Evolutionary conservation across 2,888 invertebrate species (phyloP).

Genomic region (Chrysodeixis includens): DNA sequence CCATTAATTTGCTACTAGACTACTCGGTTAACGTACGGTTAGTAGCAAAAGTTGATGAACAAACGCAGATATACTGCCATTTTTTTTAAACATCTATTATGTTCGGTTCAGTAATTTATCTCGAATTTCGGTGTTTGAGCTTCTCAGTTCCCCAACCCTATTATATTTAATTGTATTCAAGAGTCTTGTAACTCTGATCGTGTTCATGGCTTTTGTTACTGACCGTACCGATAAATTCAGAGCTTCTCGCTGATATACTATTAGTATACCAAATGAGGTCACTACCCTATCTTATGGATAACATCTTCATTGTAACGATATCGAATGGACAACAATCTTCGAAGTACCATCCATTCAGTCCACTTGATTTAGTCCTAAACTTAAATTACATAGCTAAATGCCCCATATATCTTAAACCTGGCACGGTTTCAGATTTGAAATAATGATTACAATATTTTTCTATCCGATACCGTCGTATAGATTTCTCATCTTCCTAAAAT

Average conservation of each 20-base stretch:
- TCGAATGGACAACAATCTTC: slow-evolving; percentile 6
- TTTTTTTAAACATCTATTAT: no score
- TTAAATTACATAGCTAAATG: slow-evolving; percentile 20
- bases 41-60: no score
- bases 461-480: slow-evolving; percentile 26
- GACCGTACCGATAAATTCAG: background rate
- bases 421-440: slow-evolving; percentile 38
- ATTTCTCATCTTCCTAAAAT: slow-evolving; percentile 32
- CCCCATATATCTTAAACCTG: slow-evolving; percentile 27
- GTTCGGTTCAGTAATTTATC: no score
- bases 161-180: no score
- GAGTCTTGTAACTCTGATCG: no score
- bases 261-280: background rate
- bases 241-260: background rate
- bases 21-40: no score
- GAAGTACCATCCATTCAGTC: background rate
- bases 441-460: slow-evolving; percentile 42
- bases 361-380: background rate
- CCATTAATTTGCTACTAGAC: background rate
- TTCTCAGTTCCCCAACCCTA: no score
- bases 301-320: slow-evolving; percentile 2
- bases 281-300: background rate
- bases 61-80: no score
- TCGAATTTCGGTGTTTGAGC: no score
- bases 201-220: no score